Evolutionary conservation across 2,888 invertebrate genomes (phyloP).

Genomic region (Drosophila austrosaltans): DNA sequence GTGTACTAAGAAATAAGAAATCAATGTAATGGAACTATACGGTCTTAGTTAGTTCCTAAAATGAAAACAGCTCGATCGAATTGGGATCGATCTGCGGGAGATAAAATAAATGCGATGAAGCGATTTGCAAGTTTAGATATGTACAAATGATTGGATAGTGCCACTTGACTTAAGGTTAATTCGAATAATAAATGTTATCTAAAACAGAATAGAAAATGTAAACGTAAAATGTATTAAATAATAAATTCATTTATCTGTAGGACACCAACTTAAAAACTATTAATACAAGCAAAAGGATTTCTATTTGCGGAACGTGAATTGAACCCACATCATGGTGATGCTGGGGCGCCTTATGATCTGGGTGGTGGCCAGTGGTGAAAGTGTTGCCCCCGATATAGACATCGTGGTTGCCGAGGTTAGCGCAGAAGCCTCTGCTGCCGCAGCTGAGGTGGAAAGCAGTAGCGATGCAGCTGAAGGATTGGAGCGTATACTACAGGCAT

Average conservation of each 20-base stretch:
- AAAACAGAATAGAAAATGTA: not conserved
- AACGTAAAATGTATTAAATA: not conserved
- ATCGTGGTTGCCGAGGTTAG: conserved; percentile 55
- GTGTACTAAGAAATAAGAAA: not conserved
- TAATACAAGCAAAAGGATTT: conserved; percentile 15
- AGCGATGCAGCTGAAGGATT: conserved; percentile 82
- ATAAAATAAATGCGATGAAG: not conserved
- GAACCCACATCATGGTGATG: conserved; percentile 84
- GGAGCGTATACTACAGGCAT: conserved; percentile 82
- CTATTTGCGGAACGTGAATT: conserved; percentile 37
- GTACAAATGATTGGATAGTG: conserved; percentile 5
- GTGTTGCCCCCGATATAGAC: conserved; percentile 76
- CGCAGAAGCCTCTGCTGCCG: conserved; percentile 72
- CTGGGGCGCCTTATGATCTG: conserved; percentile 83
- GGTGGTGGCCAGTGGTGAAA: conserved; percentile 82
- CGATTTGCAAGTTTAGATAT: not conserved
- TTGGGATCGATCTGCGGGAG: not conserved
- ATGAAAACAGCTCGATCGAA: not conserved
- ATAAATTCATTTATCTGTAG: not conserved
- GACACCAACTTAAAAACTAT: conserved; percentile 15
- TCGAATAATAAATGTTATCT: not conserved
- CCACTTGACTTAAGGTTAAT: conserved; percentile 1
- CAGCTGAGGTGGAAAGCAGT: conserved; percentile 77
- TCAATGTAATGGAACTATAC: not conserved
- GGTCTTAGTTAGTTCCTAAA: not conserved